These are phyloP conservation scores for Morus bassanus DNA, from an alignment of 2,797 vertebrate species.

Conservation along the genomic window DNA sequence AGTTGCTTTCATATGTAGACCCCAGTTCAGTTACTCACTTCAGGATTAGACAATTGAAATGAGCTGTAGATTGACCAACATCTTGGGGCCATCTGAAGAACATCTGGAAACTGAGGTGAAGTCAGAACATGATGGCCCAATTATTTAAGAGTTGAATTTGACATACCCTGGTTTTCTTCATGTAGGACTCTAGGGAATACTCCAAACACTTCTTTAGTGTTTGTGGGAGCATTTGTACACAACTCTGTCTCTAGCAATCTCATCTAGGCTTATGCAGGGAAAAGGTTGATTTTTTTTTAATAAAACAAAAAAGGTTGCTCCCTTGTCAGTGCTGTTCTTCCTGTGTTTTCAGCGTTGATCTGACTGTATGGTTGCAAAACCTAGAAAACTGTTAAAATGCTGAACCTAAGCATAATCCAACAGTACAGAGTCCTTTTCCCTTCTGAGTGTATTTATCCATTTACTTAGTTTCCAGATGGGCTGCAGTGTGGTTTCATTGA, in stretches of 20 bases:
- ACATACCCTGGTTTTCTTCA: background rate
- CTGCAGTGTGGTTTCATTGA: fast-evolving
- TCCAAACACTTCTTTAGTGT: background rate
- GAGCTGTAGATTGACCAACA: background rate
- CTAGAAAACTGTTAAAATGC: background rate
- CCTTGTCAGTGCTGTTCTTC: background rate
- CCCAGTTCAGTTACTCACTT: background rate
- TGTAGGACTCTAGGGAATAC: background rate
- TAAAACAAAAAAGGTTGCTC: background rate
- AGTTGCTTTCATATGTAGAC: background rate
- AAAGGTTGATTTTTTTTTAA: background rate
- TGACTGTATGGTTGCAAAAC: background rate
- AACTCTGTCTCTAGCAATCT: background rate
- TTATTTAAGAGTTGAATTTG: background rate
- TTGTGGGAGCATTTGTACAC: background rate
- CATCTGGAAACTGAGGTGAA: background rate
- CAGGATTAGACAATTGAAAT: background rate
- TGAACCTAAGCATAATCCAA: background rate
- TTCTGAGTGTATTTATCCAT: background rate
- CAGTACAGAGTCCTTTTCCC: background rate
- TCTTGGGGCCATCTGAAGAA: conserved; percentile 25
- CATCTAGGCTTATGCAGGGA: background rate
- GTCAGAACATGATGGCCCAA: background rate
- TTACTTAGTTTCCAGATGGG: background rate
- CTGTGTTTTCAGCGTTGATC: background rate